A percentile compares a stretch with the other conserved stretches of the same genome.
These are phyloP conservation scores for Xiphydria camelus DNA, from an alignment of 2,888 invertebrate species.

Conservation along the genomic window DNA sequence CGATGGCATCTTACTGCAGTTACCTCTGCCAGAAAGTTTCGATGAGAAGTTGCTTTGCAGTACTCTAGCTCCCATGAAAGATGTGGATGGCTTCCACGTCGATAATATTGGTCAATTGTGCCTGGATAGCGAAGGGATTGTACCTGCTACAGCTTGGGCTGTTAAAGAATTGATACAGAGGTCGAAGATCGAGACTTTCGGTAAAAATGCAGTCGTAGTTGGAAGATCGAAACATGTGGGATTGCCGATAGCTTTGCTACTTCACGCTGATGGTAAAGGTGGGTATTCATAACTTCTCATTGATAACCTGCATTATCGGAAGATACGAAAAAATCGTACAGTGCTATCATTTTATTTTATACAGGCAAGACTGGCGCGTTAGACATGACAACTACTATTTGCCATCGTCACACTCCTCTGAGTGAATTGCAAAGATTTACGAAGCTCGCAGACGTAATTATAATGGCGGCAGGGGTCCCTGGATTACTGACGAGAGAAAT, in stretches of 20 bases:
- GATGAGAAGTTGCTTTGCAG: slow-evolving; percentile 78
- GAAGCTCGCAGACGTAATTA: slow-evolving; percentile 75
- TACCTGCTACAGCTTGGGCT: slow-evolving; percentile 53
- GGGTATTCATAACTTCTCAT: no score
- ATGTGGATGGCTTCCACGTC: slow-evolving; percentile 90
- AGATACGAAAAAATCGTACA: slow-evolving; percentile 1
- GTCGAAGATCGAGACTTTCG: slow-evolving; percentile 74
- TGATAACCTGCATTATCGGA: not conserved
- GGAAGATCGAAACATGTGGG: slow-evolving; percentile 93
- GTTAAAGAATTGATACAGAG: slow-evolving; percentile 58
- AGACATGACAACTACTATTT: slow-evolving; percentile 88
- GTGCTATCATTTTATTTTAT: slow-evolving; percentile 13
- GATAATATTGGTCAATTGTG: slow-evolving; percentile 79
- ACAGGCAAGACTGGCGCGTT: slow-evolving; percentile 63
- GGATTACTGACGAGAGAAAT: slow-evolving; percentile 78
- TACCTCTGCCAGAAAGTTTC: slow-evolving; percentile 80
- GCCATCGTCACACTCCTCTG: slow-evolving; percentile 84
- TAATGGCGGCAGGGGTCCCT: slow-evolving; percentile 75
- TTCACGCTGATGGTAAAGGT: slow-evolving; percentile 78
- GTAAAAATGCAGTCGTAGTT: slow-evolving; percentile 85
- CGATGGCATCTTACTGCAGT: slow-evolving; percentile 82
- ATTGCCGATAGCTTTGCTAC: slow-evolving; percentile 82
- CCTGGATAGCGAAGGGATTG: slow-evolving; percentile 61
- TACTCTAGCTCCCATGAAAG: slow-evolving; percentile 78
- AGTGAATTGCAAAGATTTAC: slow-evolving; percentile 73